These are phyloP conservation scores for Oscheius sp. DNA, from an alignment of 2,888 invertebrate species.

Conservation along the genomic window DNA sequence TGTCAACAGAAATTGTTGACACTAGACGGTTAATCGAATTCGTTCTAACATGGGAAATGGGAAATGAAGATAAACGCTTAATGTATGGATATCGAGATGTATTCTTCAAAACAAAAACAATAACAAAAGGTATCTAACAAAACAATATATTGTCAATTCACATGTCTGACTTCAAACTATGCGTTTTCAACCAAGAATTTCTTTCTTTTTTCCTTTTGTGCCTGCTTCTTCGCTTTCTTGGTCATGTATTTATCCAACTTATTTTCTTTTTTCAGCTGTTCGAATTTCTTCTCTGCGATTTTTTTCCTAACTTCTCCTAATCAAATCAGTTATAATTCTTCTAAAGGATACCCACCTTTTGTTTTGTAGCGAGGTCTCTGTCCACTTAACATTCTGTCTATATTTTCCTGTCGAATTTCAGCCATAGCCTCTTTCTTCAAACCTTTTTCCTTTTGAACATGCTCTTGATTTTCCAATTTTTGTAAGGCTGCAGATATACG, in stretches of 20 bases:
- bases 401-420: constrained; percentile 46
- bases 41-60: not conserved
- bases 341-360: constrained; percentile 37
- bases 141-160: not conserved
- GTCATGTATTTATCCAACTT: constrained; percentile 52
- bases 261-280: constrained; percentile 50
- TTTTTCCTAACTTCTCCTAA: constrained; percentile 47
- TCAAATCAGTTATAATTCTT: not conserved
- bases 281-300: constrained; percentile 54
- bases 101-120: too few species aligned
- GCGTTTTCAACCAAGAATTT: not conserved
- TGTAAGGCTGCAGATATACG: constrained; percentile 18
- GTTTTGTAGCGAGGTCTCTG: constrained; percentile 49
- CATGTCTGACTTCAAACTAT: constrained; percentile 7
- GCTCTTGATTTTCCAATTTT: constrained; percentile 29
- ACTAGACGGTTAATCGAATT: not conserved
- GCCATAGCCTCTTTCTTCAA: constrained; percentile 48
- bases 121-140: not conserved
- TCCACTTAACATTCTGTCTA: constrained; percentile 64
- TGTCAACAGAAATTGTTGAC: constrained; percentile 17
- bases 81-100: too few species aligned
- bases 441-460: constrained; percentile 45
- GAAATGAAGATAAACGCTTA: not conserved
- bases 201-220: constrained; percentile 42
- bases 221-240: constrained; percentile 46